phyloP scores from a whole-genome alignment of 2,888 invertebrate species.

The Hypsopygia costalis region DNA sequence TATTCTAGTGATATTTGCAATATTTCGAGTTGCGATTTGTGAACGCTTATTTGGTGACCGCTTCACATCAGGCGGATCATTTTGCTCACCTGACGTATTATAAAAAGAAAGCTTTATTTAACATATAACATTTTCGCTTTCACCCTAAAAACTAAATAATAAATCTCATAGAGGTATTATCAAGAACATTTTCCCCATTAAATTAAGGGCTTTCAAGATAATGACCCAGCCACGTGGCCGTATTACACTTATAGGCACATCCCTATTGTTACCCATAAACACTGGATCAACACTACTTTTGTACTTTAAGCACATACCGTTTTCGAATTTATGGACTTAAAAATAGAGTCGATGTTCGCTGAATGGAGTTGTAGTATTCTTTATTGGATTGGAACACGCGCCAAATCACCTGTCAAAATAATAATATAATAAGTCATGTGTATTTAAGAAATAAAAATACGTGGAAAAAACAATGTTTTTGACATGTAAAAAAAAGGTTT shows the following conservation, averaged over 20 bases:
- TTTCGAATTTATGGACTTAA: not conserved
- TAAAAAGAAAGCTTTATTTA: no score
- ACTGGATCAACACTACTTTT: slow-evolving; percentile 14
- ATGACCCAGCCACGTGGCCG: slow-evolving; percentile 53
- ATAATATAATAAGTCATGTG: slow-evolving; percentile 43
- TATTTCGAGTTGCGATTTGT: no score
- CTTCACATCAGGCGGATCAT: no score
- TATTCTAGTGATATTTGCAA: no score
- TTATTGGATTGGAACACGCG: slow-evolving; percentile 24
- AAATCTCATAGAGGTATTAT: not conserved
- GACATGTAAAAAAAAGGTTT: no score
- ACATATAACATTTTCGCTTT: no score
- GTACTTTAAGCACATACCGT: not conserved
- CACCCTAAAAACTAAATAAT: no score
- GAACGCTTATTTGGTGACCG: no score
- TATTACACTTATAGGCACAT: slow-evolving; percentile 21
- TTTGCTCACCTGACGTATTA: no score
- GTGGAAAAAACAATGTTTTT: no score
- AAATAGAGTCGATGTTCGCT: not conserved
- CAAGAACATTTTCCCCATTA: slow-evolving; percentile 33
- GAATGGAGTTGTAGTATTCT: no score
- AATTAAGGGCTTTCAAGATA: slow-evolving; percentile 47
- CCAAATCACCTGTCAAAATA: slow-evolving; percentile 54
- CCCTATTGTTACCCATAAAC: slow-evolving; percentile 43
- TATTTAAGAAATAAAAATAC: no score